Conservation (phyloP, 2,113 vertebrate genomes). For the Scophthalmus maximus region DNA sequence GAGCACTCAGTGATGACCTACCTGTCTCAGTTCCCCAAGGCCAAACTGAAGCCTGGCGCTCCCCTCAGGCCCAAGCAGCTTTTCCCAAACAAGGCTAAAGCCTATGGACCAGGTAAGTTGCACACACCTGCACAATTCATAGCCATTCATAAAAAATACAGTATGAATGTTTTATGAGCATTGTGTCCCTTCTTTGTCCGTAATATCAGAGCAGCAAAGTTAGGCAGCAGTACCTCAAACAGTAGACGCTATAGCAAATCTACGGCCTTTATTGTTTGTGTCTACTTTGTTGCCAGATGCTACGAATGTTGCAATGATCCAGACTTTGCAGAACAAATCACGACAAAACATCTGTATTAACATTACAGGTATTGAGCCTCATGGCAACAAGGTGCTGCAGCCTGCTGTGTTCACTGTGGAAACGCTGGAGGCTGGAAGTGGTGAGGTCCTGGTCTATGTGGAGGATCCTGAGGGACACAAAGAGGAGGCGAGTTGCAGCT, state of each 20-base stretch:
- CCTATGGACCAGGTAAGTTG: constrained; percentile 90
- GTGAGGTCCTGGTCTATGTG: constrained; percentile 93
- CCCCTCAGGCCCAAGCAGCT: constrained; percentile 87
- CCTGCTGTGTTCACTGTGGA: constrained; percentile 94
- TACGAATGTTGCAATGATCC: neutral
- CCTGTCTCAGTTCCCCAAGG: constrained; percentile 95
- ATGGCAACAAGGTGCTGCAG: constrained; percentile 92
- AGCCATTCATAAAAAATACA: neutral
- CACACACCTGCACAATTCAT: neutral
- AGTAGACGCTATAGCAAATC: neutral
- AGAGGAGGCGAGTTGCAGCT: constrained; percentile 86
- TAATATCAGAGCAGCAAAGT: constrained; percentile 17
- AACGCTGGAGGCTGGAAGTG: constrained; percentile 88
- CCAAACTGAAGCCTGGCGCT: constrained; percentile 93
- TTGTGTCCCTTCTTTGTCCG: neutral
- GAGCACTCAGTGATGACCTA: constrained; percentile 97
- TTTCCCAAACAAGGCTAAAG: constrained; percentile 89
- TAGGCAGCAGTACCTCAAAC: neutral
- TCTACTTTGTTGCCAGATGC: neutral
- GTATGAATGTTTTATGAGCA: constrained; percentile 10
- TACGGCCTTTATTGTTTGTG: neutral
- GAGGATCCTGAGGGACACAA: constrained; percentile 97
- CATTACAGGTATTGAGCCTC: constrained; percentile 89
- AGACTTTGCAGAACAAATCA: neutral
- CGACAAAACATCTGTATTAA: neutral